These are phyloP conservation scores for Desmophyllum pertusum DNA, from an alignment of 92 coral and sea anemone species.

Conservation along the genomic window DNA sequence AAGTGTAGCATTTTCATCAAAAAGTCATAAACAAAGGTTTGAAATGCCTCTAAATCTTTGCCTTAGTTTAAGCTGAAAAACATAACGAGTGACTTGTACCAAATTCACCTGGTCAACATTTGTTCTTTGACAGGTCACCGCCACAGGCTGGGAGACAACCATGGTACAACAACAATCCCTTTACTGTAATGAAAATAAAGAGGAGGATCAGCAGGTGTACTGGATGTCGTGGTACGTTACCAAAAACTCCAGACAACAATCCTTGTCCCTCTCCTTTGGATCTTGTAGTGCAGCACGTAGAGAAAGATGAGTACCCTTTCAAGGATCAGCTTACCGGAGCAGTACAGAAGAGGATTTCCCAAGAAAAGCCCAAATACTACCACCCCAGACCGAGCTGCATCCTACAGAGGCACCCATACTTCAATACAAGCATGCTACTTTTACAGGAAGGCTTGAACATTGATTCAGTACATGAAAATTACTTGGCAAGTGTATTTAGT, in stretches of 20 bases:
- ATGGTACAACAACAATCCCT: constrained; percentile 1
- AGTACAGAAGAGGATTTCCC: constrained; percentile 10
- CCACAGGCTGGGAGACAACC: constrained; percentile 2
- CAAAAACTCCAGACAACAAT: constrained; percentile 4
- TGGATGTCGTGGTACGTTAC: constrained; percentile 4
- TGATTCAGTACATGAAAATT: background rate
- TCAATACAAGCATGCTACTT: constrained; percentile 7
- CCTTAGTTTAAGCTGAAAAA: background rate
- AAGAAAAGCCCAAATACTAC: background rate
- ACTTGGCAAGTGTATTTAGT: background rate
- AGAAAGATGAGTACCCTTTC: constrained; percentile 17
- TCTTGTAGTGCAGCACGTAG: constrained; percentile 8
- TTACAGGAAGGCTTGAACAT: constrained; percentile 6
- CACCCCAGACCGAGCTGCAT: constrained; percentile 14
- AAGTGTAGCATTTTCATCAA: too few species aligned
- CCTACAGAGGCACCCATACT: constrained; percentile 8
- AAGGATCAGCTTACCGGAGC: constrained; percentile 2
- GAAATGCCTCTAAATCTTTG: background rate
- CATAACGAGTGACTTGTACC: too few species aligned
- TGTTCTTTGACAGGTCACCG: background rate
- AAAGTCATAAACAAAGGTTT: background rate
- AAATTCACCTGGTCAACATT: constrained; percentile 1
- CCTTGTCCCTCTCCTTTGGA: constrained; percentile 4
- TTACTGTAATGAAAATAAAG: background rate
- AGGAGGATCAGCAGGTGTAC: constrained; percentile 15